Evolutionary conservation across 2,888 invertebrate genomes (phyloP), one percentile per base, ranked within the genome.

Genomic region (Amblyjoppa proteus): DNA sequence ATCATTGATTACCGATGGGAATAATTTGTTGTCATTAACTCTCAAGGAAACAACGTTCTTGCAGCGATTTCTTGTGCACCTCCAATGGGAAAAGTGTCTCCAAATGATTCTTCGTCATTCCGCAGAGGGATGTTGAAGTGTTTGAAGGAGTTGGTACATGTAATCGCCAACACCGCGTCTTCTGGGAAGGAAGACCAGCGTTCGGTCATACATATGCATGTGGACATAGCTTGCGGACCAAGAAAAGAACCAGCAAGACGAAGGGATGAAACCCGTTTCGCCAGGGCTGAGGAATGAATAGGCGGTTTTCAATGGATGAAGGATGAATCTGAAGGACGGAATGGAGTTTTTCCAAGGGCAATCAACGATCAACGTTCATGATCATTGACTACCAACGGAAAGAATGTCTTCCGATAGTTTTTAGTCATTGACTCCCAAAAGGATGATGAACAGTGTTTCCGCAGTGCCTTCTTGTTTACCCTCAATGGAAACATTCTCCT

Each of bases 321-420:
- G 31, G 4, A 61, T 61, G 61, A 61, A 61, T 53, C 53, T n/a
- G 53, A 53, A 20, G n/a, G n/a, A 53, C n/a, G 16, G 41, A n/a
- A 53, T 53, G n/a, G 61, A 28, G 28, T 16, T 6, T 61, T 31
- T 28, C 2, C 31, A 13, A 61, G 5, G 61, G 11, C 0, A 31
- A 61, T 13, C 28, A 28, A 16, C 25, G 16, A 31, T 31, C 2
- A 6, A 31, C 16, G 5, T 13, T 61, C 11, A 61, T 1, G 28
- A 61, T 31, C n/a, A 16, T 34, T n/a, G 16, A 58, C 28, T 11
- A 58, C 13, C 28, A 11, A 58, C 28, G 13, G 1, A 1, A 58
- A 25, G 4, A n/a, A 28, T 2, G 3, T 3, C 13, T 4, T 25
- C 28, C 25, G 3, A 25, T 13, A 28, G 28, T 7, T 28, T 13